phyloP scores from a whole-genome alignment of 2,888 invertebrate genomes.

The Polyommatus iphigenia region DNA sequence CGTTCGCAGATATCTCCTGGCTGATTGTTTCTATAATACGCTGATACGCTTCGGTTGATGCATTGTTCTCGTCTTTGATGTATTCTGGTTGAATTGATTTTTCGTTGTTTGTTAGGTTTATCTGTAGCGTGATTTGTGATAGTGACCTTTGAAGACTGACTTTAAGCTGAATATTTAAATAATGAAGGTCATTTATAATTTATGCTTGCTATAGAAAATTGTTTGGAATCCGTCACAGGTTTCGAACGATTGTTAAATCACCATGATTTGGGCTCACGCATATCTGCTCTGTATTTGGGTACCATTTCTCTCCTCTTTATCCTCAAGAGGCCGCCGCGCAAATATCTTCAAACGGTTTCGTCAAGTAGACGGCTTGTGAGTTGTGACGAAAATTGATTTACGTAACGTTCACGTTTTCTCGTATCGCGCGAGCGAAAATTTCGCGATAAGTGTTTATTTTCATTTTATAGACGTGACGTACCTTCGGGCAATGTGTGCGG shows the following conservation, averaged over 20 bases:
- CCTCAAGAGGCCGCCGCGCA: background rate
- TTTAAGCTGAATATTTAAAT: background rate
- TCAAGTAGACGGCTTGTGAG: slow-evolving; percentile 13
- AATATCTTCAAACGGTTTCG: slow-evolving; percentile 1
- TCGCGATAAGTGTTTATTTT: slow-evolving; percentile 18
- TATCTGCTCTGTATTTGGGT: background rate
- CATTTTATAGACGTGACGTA: slow-evolving; percentile 11
- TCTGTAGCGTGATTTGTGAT: background rate
- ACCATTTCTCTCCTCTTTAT: background rate
- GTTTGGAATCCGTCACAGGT: background rate
- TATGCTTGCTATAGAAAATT: too few relatives aligned
- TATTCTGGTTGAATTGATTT: background rate
- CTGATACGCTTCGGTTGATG: slow-evolving; percentile 1
- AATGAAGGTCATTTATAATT: too few relatives aligned
- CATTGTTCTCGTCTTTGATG: slow-evolving; percentile 1
- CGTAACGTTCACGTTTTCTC: slow-evolving; percentile 20
- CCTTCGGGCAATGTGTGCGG: background rate
- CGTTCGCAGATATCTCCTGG: slow-evolving; percentile 32
- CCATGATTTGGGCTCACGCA: background rate
- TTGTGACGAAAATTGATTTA: slow-evolving; percentile 28
- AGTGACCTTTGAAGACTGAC: background rate
- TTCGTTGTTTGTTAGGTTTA: background rate
- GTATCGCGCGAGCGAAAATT: background rate
- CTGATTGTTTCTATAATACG: slow-evolving; percentile 21
- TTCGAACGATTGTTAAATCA: background rate